A percentile compares a stretch with the other conserved stretches of the same genome.
Evolutionary conservation across 2,113 vertebrate species (phyloP).

Genomic region (Rhea americana): DNA sequence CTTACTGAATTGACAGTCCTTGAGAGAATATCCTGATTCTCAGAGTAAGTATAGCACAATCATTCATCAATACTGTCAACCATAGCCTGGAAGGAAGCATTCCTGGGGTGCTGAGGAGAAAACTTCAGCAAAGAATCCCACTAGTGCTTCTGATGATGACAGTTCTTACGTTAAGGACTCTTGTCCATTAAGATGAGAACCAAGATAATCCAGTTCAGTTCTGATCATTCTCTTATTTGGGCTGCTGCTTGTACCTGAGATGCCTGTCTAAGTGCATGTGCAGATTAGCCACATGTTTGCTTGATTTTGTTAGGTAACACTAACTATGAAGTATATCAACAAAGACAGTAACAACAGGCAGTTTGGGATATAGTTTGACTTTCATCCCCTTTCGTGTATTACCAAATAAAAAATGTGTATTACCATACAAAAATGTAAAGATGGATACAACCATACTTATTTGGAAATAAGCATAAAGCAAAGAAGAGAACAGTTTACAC

Average conservation of each 20-base stretch:
- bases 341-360: not conserved
- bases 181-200: not conserved
- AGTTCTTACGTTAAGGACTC: not conserved
- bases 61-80: not conserved
- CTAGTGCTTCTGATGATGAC: not conserved
- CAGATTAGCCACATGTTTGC: not conserved
- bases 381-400: not conserved
- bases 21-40: not conserved
- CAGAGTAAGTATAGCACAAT: not conserved
- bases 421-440: not conserved
- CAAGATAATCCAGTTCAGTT: not conserved
- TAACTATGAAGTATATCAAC: not conserved
- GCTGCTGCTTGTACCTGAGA: not conserved
- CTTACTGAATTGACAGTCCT: not conserved
- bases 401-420: not conserved
- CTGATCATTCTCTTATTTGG: not conserved
- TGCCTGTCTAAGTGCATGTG: not conserved
- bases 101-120: not conserved
- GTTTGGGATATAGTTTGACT: not conserved
- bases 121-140: not conserved
- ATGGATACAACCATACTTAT: not conserved
- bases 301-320: not conserved
- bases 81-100: not conserved
- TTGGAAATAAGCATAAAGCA: not conserved
- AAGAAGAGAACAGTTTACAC: not conserved